phyloP scores from a whole-genome alignment of 2,797 vertebrate genomes.

The Tolypeutes matacus region DNA sequence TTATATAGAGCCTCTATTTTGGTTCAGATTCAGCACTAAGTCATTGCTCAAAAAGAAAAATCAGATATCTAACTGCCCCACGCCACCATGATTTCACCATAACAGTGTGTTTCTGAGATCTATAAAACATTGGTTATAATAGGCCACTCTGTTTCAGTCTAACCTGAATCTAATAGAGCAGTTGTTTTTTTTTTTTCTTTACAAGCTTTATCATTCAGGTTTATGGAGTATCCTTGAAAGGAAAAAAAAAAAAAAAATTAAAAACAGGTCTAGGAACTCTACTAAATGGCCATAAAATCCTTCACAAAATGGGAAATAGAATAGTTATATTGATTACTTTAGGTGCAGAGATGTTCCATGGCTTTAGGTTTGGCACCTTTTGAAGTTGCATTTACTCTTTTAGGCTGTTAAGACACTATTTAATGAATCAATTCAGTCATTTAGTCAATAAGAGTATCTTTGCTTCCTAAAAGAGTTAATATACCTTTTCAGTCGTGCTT shows the following conservation, averaged over 20 bases:
- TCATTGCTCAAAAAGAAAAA: neutral
- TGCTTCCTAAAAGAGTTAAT: constrained; percentile 62
- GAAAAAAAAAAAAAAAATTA: neutral
- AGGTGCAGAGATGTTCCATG: constrained; percentile 13
- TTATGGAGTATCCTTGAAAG: neutral
- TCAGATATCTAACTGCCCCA: neutral
- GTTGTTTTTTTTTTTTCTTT: too few species aligned
- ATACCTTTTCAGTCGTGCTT: constrained; percentile 5
- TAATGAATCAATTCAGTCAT: constrained; percentile 69
- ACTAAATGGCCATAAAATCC: constrained; percentile 45
- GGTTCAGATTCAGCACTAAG: neutral
- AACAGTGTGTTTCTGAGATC: neutral
- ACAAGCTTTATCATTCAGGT: neutral
- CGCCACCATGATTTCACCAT: neutral
- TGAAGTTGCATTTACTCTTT: constrained; percentile 73
- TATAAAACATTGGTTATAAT: neutral
- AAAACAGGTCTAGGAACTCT: constrained; percentile 37
- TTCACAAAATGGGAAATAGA: constrained; percentile 54
- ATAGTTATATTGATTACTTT: constrained; percentile 67
- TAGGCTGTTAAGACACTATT: constrained; percentile 59
- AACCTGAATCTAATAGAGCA: neutral
- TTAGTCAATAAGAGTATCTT: constrained; percentile 65
- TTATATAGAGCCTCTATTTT: neutral
- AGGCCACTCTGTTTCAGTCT: neutral
- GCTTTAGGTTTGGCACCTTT: constrained; percentile 46